Conservation (phyloP, 1,140 invertebrate genomes). For the Eubasilissa regina region DNA sequence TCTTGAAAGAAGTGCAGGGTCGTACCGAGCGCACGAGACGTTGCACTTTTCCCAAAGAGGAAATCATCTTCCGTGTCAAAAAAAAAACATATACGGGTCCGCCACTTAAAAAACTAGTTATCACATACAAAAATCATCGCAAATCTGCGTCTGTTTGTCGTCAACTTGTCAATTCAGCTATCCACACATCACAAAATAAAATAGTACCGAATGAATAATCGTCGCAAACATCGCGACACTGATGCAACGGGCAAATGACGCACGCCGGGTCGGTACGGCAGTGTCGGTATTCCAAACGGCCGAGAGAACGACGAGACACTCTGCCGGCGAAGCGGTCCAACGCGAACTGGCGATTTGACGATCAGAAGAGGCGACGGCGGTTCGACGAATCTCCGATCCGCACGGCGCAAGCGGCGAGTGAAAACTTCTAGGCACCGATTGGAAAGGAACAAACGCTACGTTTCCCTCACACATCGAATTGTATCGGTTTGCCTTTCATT, state of each 20-base stretch:
- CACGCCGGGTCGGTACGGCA: slow-evolving; percentile 21
- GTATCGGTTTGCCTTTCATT: not conserved
- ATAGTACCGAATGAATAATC: not conserved
- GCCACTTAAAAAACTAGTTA: not conserved
- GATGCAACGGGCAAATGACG: slow-evolving; percentile 19
- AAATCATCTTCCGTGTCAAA: not conserved
- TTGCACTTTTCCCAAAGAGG: not conserved
- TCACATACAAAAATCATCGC: not conserved
- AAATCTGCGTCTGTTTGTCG: not conserved
- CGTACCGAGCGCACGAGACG: too few species aligned
- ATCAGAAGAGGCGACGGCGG: slow-evolving; percentile 63
- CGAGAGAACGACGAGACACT: slow-evolving; percentile 66
- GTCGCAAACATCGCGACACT: not conserved
- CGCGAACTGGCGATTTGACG: slow-evolving; percentile 49
- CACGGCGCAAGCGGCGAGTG: slow-evolving; percentile 48
- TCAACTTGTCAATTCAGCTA: too few species aligned
- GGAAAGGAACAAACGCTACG: slow-evolving; percentile 50
- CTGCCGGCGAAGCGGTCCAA: slow-evolving; percentile 62
- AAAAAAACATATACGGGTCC: not conserved
- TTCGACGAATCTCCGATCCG: slow-evolving; percentile 62
- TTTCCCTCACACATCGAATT: not conserved
- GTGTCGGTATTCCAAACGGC: not conserved
- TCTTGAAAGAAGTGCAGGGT: too few species aligned
- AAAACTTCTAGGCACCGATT: slow-evolving; percentile 59
- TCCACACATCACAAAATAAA: too few species aligned